Base-by-base conservation (phyloP, 2,797 vertebrate genomes). In the Emys orbicularis region DNA sequence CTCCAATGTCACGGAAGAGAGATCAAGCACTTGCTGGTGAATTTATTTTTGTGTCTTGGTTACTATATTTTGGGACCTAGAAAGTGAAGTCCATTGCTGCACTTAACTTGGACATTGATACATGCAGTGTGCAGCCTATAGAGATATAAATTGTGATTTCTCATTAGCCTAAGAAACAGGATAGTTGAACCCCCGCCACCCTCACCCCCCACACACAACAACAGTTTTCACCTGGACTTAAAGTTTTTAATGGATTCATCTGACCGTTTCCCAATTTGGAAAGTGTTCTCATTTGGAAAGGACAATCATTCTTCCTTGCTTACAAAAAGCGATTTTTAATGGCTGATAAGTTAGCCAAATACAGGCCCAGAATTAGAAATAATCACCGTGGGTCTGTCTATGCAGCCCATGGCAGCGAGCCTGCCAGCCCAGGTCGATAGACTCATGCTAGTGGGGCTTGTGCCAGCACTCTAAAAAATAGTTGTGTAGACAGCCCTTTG, bases 41-140 rank as follows among this genome's bases (percentile, higher is more conserved):
- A 83, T 92, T 92, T 16, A 12, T 41, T 91, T 89, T 83, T 79
- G 52, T 95, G 44, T 74, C 88, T 1, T 8, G 92, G 79, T 96
- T 95, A 92, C 90, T 95, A 80, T 93, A 92, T 91, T 95, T 95
- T 94, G 89, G 68, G 95, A 96, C 88, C 88, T 95, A 92, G 89
- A 81, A 95, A 49, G 9, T 12, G 2, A 81, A 84, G 4, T 83
- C 74, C 5, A 41, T 77, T 87, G 52, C 79, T 83, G 29, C 59
- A 52, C 37, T 27, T 79, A 77, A 47, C 34, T 56, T 4, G 2
- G 41, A 3, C 84, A 50, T 41, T 5, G 79, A 31, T 41, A 84
- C 54, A 41, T 57, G 37, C 49, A 88, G n/a, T 76, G 44, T 12
- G 54, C 34, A 91, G 31, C 56, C n/a, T 87, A 11, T 2, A 52